phyloP scores from a whole-genome alignment of 2,113 vertebrate genomes.

The Pavo muticus region DNA sequence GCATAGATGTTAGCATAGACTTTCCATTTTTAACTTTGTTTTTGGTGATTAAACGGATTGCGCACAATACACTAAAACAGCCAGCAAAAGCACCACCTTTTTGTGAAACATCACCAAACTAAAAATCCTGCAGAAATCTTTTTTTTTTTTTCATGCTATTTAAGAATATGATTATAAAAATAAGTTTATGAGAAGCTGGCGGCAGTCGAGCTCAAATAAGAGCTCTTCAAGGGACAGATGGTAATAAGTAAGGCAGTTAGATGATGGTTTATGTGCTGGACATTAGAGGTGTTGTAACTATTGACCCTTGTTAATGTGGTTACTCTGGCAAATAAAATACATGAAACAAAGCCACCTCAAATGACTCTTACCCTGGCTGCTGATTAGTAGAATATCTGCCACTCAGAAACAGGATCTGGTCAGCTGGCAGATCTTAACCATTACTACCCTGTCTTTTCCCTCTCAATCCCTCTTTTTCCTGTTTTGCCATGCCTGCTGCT shows the following conservation, averaged over 20 bases:
- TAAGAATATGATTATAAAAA: constrained; percentile 61
- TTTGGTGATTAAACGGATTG: background rate
- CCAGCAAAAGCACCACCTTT: background rate
- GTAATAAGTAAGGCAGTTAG: constrained; percentile 65
- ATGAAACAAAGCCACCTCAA: constrained; percentile 45
- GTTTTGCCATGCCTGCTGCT: background rate
- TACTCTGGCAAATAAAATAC: constrained; percentile 48
- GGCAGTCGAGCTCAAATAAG: constrained; percentile 22
- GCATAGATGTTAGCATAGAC: background rate
- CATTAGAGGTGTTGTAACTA: constrained; percentile 40
- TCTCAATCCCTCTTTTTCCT: background rate
- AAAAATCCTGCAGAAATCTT: background rate
- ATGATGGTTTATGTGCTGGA: constrained; percentile 69
- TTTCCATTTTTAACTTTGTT: background rate
- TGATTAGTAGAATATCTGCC: constrained; percentile 24
- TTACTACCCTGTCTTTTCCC: background rate
- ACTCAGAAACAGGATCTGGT: background rate
- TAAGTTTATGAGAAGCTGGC: constrained; percentile 29
- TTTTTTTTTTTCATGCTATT: constrained; percentile 9
- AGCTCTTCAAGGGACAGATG: constrained; percentile 67
- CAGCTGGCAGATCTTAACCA: background rate
- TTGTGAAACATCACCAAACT: background rate
- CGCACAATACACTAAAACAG: background rate
- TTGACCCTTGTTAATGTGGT: constrained; percentile 56
- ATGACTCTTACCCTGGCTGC: background rate